Base-by-base conservation (phyloP, 1,140 invertebrate genomes). In the Eupristina koningsbergeri region DNA sequence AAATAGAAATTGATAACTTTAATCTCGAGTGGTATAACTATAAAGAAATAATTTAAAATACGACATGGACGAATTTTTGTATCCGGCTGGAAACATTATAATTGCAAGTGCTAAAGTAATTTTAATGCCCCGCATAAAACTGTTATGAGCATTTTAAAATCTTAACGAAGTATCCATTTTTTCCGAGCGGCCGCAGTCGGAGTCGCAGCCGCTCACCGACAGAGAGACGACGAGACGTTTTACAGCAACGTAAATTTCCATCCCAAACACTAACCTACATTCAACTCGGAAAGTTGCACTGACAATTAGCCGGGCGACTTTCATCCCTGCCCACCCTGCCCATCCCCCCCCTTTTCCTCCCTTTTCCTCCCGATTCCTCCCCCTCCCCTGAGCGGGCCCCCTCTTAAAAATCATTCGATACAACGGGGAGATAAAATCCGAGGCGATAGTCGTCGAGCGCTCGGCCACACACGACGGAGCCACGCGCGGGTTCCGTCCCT, bases 121-220 rank as follows among this genome's bases (percentile, higher is more conserved):
- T 75, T 82, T 82, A 82, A 82, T 76, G 80, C 73, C 64, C 71
- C 11, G 61, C 81, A 69, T 83, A 78, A 78, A 83, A 83, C 36
- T 71, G 82, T 83, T 83, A 83, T 73, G 75, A 83, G 75, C 82
- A 58, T 73, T 83, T 83, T 58, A 63, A 79, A 79, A 45, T 83
- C 64, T 79, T 79, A 83, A 83, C 82, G 75, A 83, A 78, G 82
- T 47, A 83, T 83, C 73, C 78, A 79, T 79, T 78, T 83, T 81
- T 29, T 22, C 58, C 34, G 53, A 36, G 41, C 69, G 67, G 9
- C 9, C 80, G 41, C 67, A 31, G n/a, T n/a, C n/a, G n/a, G 26
- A 50, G 45, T 34, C 34, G n/a, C 31, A 34, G 41, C 29, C 41
- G 41, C 17, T 76, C 53, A 6, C 29, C 29, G 19, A 19, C 50